Conservation (phyloP, 2,888 invertebrate species). For the Spilosoma lubricipeda region DNA sequence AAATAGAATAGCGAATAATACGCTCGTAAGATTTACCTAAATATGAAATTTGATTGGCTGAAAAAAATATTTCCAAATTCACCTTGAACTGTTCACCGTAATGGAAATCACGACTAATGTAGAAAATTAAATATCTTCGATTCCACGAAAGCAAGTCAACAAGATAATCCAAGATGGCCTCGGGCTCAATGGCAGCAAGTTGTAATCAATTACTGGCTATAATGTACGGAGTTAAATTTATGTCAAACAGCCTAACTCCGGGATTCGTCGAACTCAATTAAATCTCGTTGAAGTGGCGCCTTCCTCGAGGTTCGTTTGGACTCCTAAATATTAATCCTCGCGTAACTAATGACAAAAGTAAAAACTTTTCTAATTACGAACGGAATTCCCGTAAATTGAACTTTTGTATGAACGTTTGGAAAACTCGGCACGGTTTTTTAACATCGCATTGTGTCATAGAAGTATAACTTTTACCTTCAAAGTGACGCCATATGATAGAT, state of each 20-base stretch:
- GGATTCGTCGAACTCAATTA: conserved; percentile 36
- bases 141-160: neutral
- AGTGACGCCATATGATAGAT: neutral
- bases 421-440: neutral
- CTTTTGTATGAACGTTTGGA: neutral
- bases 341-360: conserved; percentile 46
- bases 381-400: conserved; percentile 28
- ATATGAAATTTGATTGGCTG: neutral
- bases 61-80: neutral
- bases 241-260: conserved; percentile 21
- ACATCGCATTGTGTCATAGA: neutral
- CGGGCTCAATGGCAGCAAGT: too few species aligned
- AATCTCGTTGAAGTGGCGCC: conserved; percentile 18
- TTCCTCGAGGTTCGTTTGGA: conserved; percentile 24
- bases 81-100: neutral
- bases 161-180: neutral
- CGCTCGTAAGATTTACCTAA: neutral
- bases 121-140: neutral
- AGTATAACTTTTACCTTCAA: neutral
- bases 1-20: too few species aligned
- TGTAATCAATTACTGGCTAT: conserved; percentile 8
- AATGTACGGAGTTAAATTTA: conserved; percentile 7
- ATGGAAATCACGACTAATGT: neutral
- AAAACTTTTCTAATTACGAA: conserved; percentile 48
- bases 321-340: conserved; percentile 56